Conservation (phyloP, 2,113 vertebrate species). For the Oostethus manadensis region DNA sequence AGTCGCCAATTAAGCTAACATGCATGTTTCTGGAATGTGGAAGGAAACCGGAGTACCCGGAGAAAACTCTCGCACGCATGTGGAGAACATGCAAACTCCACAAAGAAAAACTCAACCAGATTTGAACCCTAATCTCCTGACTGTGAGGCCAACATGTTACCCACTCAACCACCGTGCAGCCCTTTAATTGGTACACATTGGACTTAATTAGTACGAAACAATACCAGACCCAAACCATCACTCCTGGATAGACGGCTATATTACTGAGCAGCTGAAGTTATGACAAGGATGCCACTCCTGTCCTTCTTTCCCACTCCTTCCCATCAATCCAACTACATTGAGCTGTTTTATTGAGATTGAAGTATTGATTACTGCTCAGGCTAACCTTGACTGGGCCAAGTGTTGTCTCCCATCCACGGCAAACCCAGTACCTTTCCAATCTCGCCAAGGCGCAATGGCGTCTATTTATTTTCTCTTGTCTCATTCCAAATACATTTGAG, state of each 20-base stretch:
- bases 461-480: constrained; percentile 49
- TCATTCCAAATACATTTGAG: constrained; percentile 24
- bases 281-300: constrained; percentile 67
- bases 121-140: too few relatives aligned
- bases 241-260: constrained; percentile 75
- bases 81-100: too few relatives aligned
- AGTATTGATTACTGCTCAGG: constrained; percentile 88
- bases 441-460: constrained; percentile 31
- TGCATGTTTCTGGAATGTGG: too few relatives aligned
- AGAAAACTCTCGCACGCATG: too few relatives aligned
- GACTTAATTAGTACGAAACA: constrained; percentile 46
- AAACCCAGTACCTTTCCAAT: constrained; percentile 46
- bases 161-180: too few relatives aligned
- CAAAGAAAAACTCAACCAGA: too few relatives aligned
- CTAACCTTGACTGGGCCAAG: constrained; percentile 78
- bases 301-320: constrained; percentile 34
- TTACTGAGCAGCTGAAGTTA: constrained; percentile 67
- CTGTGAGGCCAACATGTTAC: too few relatives aligned
- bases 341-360: constrained; percentile 94
- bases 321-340: constrained; percentile 78
- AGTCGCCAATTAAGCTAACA: too few relatives aligned
- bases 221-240: constrained; percentile 45
- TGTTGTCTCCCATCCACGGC: constrained; percentile 44
- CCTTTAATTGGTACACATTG: too few relatives aligned
- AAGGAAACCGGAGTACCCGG: too few relatives aligned